phyloP scores from a whole-genome alignment of 2,888 invertebrate genomes.

The Hybos culiciformis region DNA sequence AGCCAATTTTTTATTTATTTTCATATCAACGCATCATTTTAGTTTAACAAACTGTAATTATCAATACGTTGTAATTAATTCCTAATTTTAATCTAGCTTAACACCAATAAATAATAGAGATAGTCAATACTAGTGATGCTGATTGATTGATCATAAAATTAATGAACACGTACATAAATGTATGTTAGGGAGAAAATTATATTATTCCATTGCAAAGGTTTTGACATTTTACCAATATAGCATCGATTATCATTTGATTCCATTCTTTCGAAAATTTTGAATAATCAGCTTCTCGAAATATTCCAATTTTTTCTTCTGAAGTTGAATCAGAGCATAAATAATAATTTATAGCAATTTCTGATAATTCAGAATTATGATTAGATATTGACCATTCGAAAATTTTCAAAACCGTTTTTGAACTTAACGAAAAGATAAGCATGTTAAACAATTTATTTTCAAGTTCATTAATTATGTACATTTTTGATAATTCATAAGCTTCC shows the following conservation, averaged over 20 bases:
- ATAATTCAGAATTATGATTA: conserved; percentile 32
- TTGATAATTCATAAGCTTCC: conserved; percentile 34
- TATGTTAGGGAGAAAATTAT: too few relatives aligned
- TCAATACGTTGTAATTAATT: too few relatives aligned
- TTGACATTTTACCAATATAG: conserved; percentile 28
- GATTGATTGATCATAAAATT: too few relatives aligned
- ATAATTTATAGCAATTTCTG: conserved; percentile 32
- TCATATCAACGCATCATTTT: too few relatives aligned
- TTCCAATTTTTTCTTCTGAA: conserved; percentile 24
- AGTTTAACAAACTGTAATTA: too few relatives aligned
- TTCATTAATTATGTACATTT: conserved; percentile 31
- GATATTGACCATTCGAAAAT: conserved; percentile 33
- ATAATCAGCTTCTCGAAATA: conserved; percentile 30
- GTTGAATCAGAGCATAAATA: conserved; percentile 28
- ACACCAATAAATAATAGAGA: too few relatives aligned
- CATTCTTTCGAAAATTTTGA: conserved; percentile 31
- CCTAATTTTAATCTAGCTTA: too few relatives aligned
- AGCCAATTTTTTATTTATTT: too few relatives aligned
- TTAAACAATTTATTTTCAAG: conserved; percentile 27
- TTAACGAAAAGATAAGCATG: conserved; percentile 24
- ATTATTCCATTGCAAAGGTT: conserved; percentile 3
- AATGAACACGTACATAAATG: too few relatives aligned
- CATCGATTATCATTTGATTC: conserved; percentile 33
- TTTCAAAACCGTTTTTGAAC: conserved; percentile 26
- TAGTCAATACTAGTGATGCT: too few relatives aligned